Conservation (phyloP, 2,797 vertebrate species). For the Gambusia yucatana region DNA sequence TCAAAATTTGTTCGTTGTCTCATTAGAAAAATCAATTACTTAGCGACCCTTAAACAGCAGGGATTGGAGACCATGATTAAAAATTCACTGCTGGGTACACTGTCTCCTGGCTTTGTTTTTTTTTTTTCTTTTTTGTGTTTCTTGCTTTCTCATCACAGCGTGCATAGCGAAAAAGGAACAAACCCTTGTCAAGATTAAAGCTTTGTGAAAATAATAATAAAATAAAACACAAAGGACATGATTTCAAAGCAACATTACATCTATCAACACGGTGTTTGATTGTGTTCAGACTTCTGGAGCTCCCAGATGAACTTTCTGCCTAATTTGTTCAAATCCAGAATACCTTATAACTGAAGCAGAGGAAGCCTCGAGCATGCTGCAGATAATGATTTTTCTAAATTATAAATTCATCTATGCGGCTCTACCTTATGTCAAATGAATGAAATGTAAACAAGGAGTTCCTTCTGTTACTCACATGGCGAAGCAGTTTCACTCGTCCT, state of each 20-base stretch:
- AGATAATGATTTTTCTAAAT: background rate
- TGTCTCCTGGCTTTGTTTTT: constrained; percentile 59
- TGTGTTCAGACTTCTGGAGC: constrained; percentile 32
- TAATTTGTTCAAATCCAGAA: constrained; percentile 16
- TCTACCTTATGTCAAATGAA: constrained; percentile 8
- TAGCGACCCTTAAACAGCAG: constrained; percentile 76
- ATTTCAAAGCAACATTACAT: constrained; percentile 10
- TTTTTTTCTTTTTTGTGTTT: constrained; percentile 17
- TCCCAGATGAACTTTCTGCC: constrained; percentile 15
- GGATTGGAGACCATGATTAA: constrained; percentile 71
- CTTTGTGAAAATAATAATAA: constrained; percentile 25
- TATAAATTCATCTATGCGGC: constrained; percentile 6
- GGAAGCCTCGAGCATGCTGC: background rate
- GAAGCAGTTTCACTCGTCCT: background rate
- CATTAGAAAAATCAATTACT: constrained; percentile 81
- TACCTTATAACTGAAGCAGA: background rate
- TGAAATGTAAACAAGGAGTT: constrained; percentile 44
- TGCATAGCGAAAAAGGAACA: constrained; percentile 49
- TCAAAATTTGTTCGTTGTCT: constrained; percentile 53
- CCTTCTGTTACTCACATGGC: constrained; percentile 33
- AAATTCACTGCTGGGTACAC: constrained; percentile 56
- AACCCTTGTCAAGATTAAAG: constrained; percentile 59
- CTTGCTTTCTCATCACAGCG: constrained; percentile 47
- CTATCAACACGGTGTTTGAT: constrained; percentile 27
- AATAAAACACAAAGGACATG: constrained; percentile 9